Evolutionary conservation across 53 echinoderm and acorn worm genomes (phyloP).

Genomic region (Crossaster papposus): DNA sequence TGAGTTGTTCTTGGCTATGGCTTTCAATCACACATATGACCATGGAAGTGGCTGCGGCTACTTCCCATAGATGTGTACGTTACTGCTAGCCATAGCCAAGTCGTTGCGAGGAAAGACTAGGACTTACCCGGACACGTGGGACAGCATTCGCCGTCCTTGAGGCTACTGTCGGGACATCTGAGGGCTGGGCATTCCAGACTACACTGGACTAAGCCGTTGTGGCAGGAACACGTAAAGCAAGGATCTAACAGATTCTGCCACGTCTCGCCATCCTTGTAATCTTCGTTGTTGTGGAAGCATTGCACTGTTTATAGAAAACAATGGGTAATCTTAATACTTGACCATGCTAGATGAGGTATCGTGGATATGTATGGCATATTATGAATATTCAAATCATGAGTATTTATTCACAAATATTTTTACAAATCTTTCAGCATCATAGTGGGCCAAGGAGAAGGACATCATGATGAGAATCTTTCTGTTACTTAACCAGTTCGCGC

Average conservation of each 20-base stretch:
- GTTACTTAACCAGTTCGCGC: too few species aligned
- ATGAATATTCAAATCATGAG: too few species aligned
- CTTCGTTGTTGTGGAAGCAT: constrained; percentile 27
- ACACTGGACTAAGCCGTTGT: constrained; percentile 59
- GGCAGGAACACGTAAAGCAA: constrained; percentile 76
- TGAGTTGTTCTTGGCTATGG: too few species aligned
- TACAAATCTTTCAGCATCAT: too few species aligned
- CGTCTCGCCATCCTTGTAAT: constrained; percentile 65
- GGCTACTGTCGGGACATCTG: neutral
- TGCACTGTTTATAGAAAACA: neutral
- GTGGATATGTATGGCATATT: neutral
- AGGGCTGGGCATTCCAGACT: constrained; percentile 44
- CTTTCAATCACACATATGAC: too few species aligned
- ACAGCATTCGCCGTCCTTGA: constrained; percentile 8
- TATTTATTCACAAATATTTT: too few species aligned
- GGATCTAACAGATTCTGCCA: constrained; percentile 57
- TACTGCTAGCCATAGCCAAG: too few species aligned
- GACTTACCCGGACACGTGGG: constrained; percentile 32
- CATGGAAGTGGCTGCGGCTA: too few species aligned
- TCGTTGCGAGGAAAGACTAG: neutral
- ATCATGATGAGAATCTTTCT: too few species aligned
- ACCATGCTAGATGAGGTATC: neutral
- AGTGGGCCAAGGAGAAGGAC: too few species aligned
- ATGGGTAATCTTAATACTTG: neutral
- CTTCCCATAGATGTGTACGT: too few species aligned